Evolutionary conservation across 2,113 vertebrate species (phyloP).

Genomic region (Chloropsis cyanopogon): DNA sequence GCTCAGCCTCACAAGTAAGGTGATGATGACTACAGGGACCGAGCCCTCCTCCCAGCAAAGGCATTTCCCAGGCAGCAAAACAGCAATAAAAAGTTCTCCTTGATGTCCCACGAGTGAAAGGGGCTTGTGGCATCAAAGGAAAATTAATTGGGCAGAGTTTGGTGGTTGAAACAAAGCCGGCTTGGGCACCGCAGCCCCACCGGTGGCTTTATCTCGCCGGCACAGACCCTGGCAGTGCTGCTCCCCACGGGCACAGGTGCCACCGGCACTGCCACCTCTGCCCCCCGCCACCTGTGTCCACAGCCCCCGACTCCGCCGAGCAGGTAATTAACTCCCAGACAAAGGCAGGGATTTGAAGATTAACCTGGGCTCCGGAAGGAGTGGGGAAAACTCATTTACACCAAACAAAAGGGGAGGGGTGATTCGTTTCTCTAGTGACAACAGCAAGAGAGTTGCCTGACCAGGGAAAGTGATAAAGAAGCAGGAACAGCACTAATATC

Average conservation of each 20-base stretch:
- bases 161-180: neutral
- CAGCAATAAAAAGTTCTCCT: neutral
- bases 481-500: conserved; percentile 36
- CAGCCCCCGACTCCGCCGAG: conserved; percentile 14
- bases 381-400: conserved; percentile 74
- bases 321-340: conserved; percentile 78
- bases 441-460: too few species aligned
- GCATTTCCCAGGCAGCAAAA: neutral
- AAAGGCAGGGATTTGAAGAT: conserved; percentile 77
- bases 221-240: neutral
- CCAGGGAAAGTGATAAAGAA: conserved; percentile 60
- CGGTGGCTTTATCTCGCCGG: neutral
- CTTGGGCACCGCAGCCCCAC: neutral
- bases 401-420: conserved; percentile 72
- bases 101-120: neutral
- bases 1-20: neutral
- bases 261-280: neutral
- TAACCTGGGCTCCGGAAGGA: conserved; percentile 60
- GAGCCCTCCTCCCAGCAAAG: neutral
- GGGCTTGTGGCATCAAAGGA: conserved; percentile 7
- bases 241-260: neutral
- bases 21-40: neutral
- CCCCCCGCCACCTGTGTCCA: neutral
- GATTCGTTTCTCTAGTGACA: conserved; percentile 69
- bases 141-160: conserved; percentile 57